Conservation (phyloP, 2,888 invertebrate genomes). For the Muschampia plurimacula region DNA sequence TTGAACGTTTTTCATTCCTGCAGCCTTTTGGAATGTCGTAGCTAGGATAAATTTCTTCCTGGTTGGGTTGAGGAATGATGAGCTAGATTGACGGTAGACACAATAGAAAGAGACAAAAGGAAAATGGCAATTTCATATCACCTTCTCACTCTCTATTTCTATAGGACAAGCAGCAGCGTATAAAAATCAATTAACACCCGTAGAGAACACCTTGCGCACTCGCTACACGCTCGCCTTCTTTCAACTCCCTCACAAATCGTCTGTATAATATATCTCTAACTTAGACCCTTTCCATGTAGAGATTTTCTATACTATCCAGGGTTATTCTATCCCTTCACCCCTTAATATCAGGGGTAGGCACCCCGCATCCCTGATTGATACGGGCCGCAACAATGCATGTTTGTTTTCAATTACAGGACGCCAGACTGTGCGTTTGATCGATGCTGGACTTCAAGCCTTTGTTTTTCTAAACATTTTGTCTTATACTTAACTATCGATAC, state of each 20-base stretch:
- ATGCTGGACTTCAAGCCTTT: conserved; percentile 16
- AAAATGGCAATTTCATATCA: no score
- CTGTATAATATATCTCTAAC: not conserved
- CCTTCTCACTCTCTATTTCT: no score
- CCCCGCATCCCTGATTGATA: conserved; percentile 67
- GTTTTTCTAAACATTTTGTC: not conserved
- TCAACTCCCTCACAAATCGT: not conserved
- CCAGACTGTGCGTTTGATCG: conserved; percentile 36
- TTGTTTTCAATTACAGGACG: conserved; percentile 79
- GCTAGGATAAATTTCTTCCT: no score
- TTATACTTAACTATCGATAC: not conserved
- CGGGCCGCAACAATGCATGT: conserved; percentile 80
- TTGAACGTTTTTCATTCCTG: no score
- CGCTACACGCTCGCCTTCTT: no score
- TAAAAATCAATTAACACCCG: no score
- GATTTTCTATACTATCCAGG: not conserved
- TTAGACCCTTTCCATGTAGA: not conserved
- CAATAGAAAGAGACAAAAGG: no score
- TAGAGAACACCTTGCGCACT: no score
- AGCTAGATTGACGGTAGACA: no score
- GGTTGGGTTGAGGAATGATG: no score
- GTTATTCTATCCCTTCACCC: conserved; percentile 17
- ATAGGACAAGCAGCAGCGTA: no score
- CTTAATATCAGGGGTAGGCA: conserved; percentile 10
- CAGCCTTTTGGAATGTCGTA: no score